Percentiles rank a stretch among this genome's conserved stretches.
Evolutionary conservation across 2,797 vertebrate genomes (phyloP).

Genomic region (Dromococcyx pavoninus): DNA sequence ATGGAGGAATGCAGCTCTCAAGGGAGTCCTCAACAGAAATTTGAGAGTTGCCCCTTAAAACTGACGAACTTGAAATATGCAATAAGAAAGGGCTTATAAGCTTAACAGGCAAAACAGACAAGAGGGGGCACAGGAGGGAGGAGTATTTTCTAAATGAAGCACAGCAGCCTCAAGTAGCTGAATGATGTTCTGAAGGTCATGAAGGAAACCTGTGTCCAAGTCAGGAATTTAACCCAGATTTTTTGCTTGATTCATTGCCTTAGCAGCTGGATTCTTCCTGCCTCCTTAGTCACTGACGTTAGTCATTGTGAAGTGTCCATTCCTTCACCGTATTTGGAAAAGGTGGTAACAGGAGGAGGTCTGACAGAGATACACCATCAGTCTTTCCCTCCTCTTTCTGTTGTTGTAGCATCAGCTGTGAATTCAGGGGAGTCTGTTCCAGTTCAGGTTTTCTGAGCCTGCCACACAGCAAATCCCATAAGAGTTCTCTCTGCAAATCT

Average conservation of each 20-base stretch:
- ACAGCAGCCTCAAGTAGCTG: background rate
- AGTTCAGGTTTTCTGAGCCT: background rate
- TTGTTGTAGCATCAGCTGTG: background rate
- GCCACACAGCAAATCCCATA: background rate
- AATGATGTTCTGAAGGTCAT: background rate
- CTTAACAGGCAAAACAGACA: background rate
- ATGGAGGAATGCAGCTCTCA: background rate
- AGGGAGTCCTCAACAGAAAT: constrained; percentile 12
- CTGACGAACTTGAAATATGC: background rate
- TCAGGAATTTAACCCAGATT: background rate
- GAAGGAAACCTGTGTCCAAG: background rate
- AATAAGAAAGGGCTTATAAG: background rate
- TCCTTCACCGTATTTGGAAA: background rate
- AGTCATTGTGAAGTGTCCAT: background rate
- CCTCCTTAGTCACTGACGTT: background rate
- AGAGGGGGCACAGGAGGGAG: background rate
- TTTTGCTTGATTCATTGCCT: background rate
- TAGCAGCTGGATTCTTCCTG: background rate
- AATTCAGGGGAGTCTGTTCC: background rate
- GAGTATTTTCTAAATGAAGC: background rate
- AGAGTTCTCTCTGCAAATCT: background rate
- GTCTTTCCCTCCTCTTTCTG: background rate
- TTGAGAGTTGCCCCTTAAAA: constrained; percentile 12
- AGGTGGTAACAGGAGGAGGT: background rate
- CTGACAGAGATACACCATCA: background rate